phyloP scores from a whole-genome alignment of 2,888 invertebrate species.

The Polyploca ridens region DNA sequence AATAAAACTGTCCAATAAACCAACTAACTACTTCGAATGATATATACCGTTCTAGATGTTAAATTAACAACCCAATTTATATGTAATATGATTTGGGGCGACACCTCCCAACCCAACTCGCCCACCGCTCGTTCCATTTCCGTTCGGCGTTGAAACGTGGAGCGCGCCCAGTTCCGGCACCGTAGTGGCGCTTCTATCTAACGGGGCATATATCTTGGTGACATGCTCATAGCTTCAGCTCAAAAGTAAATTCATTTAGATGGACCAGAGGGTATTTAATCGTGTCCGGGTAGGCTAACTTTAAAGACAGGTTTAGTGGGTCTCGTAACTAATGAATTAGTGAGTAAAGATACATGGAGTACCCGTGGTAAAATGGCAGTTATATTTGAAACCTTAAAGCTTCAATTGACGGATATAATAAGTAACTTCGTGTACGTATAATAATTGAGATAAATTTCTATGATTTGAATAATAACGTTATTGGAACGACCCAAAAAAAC shows the following conservation, averaged over 20 bases:
- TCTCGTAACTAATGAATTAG: not conserved
- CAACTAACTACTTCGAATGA: not conserved
- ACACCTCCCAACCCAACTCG: not conserved
- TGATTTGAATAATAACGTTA: too few relatives aligned
- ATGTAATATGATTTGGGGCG: constrained; percentile 8
- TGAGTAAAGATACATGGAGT: not conserved
- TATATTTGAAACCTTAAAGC: too few relatives aligned
- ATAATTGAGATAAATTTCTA: not conserved
- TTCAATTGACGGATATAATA: not conserved
- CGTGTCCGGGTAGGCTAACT: not conserved
- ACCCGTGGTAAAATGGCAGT: too few relatives aligned
- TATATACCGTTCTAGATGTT: not conserved
- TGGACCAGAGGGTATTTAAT: not conserved
- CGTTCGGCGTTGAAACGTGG: not conserved
- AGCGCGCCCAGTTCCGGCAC: constrained; percentile 10
- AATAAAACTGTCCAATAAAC: not conserved
- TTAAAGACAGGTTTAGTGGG: not conserved
- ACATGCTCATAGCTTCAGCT: not conserved
- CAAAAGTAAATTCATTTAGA: not conserved
- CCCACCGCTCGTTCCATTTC: constrained; percentile 4
- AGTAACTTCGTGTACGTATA: not conserved
- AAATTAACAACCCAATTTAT: not conserved
- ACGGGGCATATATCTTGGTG: not conserved
- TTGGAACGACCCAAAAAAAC: too few relatives aligned
- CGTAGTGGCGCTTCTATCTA: constrained; percentile 6